A percentile compares a stretch with the other conserved stretches of the same genome.
phyloP scores from a whole-genome alignment of 2,888 invertebrate species.

The Piscicola geometra region DNA sequence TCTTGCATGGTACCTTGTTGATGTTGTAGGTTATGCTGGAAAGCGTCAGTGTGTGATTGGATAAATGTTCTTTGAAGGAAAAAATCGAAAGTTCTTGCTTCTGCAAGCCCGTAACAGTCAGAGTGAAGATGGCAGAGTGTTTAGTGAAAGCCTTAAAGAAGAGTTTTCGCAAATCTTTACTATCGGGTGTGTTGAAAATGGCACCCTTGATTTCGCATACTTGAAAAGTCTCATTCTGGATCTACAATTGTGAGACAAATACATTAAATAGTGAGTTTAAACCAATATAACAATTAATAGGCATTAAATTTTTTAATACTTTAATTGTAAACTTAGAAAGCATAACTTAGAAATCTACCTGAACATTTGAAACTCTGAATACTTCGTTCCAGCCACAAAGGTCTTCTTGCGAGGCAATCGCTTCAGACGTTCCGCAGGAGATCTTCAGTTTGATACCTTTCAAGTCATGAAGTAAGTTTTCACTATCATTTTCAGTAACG shows the following conservation, averaged over 20 bases:
- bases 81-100: neutral
- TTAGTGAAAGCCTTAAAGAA: slow-evolving; percentile 3
- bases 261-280: neutral
- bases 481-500: neutral
- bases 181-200: neutral
- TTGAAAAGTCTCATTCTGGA: neutral
- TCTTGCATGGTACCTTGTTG: neutral
- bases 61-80: neutral
- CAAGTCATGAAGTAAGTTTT: neutral
- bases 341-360: too few species aligned
- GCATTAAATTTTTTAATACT: neutral
- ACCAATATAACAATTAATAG: neutral
- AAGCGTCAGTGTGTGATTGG: neutral
- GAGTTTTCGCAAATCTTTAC: neutral
- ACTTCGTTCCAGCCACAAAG: neutral
- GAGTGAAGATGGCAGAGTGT: neutral
- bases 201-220: neutral
- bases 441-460: neutral
- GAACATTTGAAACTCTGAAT: neutral
- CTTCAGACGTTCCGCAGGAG: neutral
- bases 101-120: neutral
- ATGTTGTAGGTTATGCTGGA: neutral
- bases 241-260: neutral
- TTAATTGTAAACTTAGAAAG: too few species aligned
- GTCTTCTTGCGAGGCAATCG: neutral